These are phyloP conservation scores for Brachionus rubens DNA, from an alignment of 1,140 invertebrate species.

Conservation along the genomic window DNA sequence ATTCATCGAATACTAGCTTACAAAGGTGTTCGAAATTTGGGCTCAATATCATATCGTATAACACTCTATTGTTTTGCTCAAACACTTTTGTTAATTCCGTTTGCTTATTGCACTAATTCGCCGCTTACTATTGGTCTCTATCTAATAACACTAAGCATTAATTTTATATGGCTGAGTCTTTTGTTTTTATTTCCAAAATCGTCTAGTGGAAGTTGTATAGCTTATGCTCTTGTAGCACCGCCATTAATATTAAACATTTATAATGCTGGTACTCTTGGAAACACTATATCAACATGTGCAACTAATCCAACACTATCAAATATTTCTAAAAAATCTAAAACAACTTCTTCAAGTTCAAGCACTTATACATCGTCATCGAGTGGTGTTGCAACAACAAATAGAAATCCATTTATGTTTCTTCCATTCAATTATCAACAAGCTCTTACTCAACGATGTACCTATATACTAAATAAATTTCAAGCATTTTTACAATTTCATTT, in stretches of 20 bases:
- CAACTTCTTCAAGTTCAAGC: neutral
- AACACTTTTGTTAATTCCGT: constrained; percentile 51
- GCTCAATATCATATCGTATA: constrained; percentile 54
- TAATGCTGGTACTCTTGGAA: neutral
- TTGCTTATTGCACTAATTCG: constrained; percentile 56
- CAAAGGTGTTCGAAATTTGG: constrained; percentile 57
- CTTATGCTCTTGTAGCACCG: constrained; percentile 57
- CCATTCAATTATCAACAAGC: constrained; percentile 51
- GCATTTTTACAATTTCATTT: constrained; percentile 56
- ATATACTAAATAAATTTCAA: constrained; percentile 53
- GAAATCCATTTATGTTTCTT: constrained; percentile 49
- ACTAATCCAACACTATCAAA: neutral
- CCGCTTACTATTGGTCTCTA: constrained; percentile 53
- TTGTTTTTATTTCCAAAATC: constrained; percentile 54
- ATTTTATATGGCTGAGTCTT: constrained; percentile 54
- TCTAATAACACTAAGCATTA: constrained; percentile 53
- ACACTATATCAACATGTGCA: neutral
- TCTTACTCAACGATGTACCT: constrained; percentile 51
- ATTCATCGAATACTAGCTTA: constrained; percentile 56
- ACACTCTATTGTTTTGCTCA: constrained; percentile 52
- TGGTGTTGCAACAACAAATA: neutral
- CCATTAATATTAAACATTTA: constrained; percentile 50
- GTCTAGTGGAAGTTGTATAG: constrained; percentile 56
- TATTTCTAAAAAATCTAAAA: neutral
- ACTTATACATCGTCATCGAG: neutral